These are phyloP conservation scores for Heliothis subflexa DNA, from an alignment of 1,140 invertebrate genomes.

Conservation along the genomic window DNA sequence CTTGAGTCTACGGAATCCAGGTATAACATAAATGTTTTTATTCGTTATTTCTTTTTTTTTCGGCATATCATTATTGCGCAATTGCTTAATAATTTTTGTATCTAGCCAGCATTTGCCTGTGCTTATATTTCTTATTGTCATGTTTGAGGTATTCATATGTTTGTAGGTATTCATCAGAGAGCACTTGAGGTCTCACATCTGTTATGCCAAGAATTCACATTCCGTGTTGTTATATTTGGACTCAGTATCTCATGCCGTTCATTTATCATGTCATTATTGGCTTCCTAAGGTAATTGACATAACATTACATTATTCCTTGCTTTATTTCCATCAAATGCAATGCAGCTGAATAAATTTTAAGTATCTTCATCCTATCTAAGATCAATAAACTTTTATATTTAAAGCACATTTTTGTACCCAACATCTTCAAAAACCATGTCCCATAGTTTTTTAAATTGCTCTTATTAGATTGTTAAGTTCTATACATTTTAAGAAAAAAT, in stretches of 20 bases:
- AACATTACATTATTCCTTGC: constrained; percentile 40
- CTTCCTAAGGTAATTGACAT: constrained; percentile 67
- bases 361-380: neutral
- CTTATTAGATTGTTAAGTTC: too few species aligned
- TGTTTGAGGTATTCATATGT: constrained; percentile 10
- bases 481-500: too few species aligned
- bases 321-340: constrained; percentile 3
- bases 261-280: constrained; percentile 67
- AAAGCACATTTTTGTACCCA: neutral
- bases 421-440: too few species aligned
- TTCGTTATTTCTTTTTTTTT: neutral
- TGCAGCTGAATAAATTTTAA: neutral
- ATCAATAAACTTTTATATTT: neutral
- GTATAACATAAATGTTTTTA: constrained; percentile 54
- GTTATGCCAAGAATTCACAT: constrained; percentile 67
- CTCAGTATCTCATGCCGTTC: constrained; percentile 64
- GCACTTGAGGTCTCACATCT: constrained; percentile 44
- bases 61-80: constrained; percentile 56
- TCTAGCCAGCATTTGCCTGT: constrained; percentile 21
- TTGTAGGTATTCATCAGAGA: constrained; percentile 42
- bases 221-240: constrained; percentile 67
- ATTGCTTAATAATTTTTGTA: constrained; percentile 47
- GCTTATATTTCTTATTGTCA: constrained; percentile 17
- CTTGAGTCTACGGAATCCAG: constrained; percentile 70
- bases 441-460: too few species aligned